Base-by-base conservation (phyloP, 1,140 invertebrate species). In the Chironomus tepperi region DNA sequence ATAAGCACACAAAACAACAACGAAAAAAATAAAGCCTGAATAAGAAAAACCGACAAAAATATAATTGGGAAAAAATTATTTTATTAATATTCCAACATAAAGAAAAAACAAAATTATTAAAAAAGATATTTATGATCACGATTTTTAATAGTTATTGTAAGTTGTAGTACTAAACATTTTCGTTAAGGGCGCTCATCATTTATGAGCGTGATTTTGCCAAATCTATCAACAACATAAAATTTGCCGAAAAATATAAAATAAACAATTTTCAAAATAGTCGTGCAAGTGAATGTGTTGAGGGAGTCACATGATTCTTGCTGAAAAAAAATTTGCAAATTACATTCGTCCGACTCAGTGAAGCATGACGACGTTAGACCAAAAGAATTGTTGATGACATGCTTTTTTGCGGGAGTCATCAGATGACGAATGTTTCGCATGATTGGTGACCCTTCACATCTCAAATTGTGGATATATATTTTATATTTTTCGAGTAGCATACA, bases 361-460 rank as follows among this genome's bases (percentile, higher is more conserved):
- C 65, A 70, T 70, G 16, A 18, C n/a, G 10, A n/a, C 47, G 12
- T n/a, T n/a, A 57, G 47, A 47, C 65, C 65, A 70, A 19, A 19
- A 67, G 64, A 16, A 70, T 70, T 70, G 65, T 21, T 18, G 65
- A 16, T 70, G 65, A 70, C 65, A 70, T 19, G 0, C 18, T 12
- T 67, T 47, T 57, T 57, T 57, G 47, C 65, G 65, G 19, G 65
- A 18, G 65, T 70, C 65, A 15, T 57, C 47, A 57, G 47, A 57
- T 70, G 65, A 70, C 16, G 16, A 21, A 70, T 70, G 65, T 70
- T 70, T 70, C 65, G 65, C 65, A 19, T 70, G 65, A 70, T 70
- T 70, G 65, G 65, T 70, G 65, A 70, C 65, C 65, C 65, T 18
- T 70, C 19, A 70, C 47, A 57, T 12, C 24, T 34, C 5, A 34